Conservation (phyloP, 1,140 invertebrate genomes). For the Drosophila oshimai region DNA sequence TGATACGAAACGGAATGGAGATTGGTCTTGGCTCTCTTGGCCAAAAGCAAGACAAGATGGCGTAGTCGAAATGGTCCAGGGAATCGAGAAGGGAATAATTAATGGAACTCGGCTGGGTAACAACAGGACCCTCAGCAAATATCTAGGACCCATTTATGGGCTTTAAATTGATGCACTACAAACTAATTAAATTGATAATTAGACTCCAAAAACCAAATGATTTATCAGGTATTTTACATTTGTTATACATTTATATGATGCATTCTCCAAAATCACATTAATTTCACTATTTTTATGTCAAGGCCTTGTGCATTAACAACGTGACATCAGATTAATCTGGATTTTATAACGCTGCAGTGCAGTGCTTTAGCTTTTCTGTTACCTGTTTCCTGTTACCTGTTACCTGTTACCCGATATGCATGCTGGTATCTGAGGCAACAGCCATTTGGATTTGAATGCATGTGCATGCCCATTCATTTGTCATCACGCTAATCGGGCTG, state of each 20-base stretch:
- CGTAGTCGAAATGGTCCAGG: not conserved
- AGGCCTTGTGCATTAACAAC: not conserved
- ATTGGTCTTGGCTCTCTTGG: not conserved
- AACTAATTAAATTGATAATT: too few species aligned
- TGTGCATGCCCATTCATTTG: constrained; percentile 7
- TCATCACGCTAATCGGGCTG: constrained; percentile 1
- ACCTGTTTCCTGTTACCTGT: too few species aligned
- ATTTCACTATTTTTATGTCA: not conserved
- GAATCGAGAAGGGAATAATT: not conserved
- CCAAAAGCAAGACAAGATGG: not conserved
- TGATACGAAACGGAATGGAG: constrained; percentile 23
- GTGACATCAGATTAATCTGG: constrained; percentile 2
- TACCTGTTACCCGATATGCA: too few species aligned
- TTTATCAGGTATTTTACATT: too few species aligned
- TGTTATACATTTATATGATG: not conserved
- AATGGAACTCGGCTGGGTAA: too few species aligned
- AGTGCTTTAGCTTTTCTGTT: too few species aligned
- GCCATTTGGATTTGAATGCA: not conserved
- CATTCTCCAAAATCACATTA: not conserved
- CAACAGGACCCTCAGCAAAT: too few species aligned
- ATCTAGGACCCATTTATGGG: not conserved
- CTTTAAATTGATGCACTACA: not conserved
- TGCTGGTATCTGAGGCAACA: not conserved
- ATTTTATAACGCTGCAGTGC: not conserved
- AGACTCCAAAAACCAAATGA: too few species aligned